phyloP scores from a whole-genome alignment of 64 coral and sea anemone species.

The Pocillopora verrucosa region DNA sequence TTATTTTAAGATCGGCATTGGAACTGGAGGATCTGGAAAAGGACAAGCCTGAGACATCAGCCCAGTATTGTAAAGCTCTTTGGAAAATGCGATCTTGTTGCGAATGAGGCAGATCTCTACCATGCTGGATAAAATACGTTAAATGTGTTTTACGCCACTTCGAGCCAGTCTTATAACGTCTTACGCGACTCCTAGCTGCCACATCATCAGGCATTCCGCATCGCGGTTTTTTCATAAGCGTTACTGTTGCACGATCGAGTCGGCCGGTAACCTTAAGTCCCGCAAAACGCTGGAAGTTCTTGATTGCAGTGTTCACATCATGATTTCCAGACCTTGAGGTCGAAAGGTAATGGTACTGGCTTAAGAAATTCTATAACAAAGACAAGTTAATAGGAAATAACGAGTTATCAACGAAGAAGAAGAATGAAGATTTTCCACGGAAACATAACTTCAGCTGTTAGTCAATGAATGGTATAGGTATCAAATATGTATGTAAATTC shows the following conservation, averaged over 20 bases:
- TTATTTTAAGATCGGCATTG: conserved; percentile 68
- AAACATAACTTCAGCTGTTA: neutral
- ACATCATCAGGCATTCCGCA: conserved; percentile 79
- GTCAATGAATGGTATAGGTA: too few relatives aligned
- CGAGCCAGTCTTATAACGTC: neutral
- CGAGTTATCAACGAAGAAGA: neutral
- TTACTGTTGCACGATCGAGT: conserved; percentile 60
- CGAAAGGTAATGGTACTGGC: conserved; percentile 74
- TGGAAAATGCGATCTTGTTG: conserved; percentile 43
- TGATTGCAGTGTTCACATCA: conserved; percentile 62
- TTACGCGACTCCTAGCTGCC: conserved; percentile 10
- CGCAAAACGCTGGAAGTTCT: conserved; percentile 67
- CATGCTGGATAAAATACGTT: conserved; percentile 58
- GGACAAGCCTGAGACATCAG: conserved; percentile 49
- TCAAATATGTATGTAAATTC: too few relatives aligned
- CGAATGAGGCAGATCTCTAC: conserved; percentile 25
- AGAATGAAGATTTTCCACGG: neutral
- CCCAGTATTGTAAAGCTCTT: conserved; percentile 55
- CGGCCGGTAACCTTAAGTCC: conserved; percentile 66
- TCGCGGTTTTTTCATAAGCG: conserved; percentile 78
- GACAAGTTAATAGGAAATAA: neutral
- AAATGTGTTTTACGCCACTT: conserved; percentile 56
- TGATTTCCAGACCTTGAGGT: conserved; percentile 71
- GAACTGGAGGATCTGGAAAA: conserved; percentile 30
- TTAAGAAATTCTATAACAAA: conserved; percentile 46